A percentile compares a stretch with the other conserved stretches of the same genome.
phyloP scores from a whole-genome alignment of 2,113 vertebrate genomes.

The Tauraco erythrolophus region DNA sequence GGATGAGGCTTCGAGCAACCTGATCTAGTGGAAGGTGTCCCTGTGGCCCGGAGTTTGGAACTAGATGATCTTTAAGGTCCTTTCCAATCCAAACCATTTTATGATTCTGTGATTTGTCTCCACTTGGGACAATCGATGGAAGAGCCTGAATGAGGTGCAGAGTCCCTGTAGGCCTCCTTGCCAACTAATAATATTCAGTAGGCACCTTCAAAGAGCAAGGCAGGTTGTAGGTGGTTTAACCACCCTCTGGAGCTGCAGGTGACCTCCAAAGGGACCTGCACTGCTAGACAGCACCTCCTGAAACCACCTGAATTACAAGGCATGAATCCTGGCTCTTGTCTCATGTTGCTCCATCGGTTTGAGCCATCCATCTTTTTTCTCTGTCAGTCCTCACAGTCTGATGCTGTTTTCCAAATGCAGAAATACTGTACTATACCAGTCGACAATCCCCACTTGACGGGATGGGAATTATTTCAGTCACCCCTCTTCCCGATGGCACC shows the following conservation, averaged over 20 bases:
- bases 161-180: not conserved
- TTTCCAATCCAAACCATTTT: too few relatives aligned
- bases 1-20: too few relatives aligned
- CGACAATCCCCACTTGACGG: not conserved
- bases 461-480: not conserved
- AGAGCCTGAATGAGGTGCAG: not conserved
- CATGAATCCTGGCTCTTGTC: not conserved
- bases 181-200: not conserved
- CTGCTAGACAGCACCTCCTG: not conserved
- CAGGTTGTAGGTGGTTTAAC: not conserved
- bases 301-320: not conserved
- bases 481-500: fast-evolving
- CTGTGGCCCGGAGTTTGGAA: too few relatives aligned
- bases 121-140: not conserved
- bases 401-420: not conserved
- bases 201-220: not conserved
- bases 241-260: not conserved
- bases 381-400: not conserved
- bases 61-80: too few relatives aligned
- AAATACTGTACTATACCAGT: not conserved
- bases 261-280: not conserved
- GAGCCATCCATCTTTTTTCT: not conserved
- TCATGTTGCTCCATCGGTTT: fast-evolving
- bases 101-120: not conserved
- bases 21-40: too few relatives aligned